phyloP scores from a whole-genome alignment of 2,888 invertebrate species.

The Habrosyne pyritoides region DNA sequence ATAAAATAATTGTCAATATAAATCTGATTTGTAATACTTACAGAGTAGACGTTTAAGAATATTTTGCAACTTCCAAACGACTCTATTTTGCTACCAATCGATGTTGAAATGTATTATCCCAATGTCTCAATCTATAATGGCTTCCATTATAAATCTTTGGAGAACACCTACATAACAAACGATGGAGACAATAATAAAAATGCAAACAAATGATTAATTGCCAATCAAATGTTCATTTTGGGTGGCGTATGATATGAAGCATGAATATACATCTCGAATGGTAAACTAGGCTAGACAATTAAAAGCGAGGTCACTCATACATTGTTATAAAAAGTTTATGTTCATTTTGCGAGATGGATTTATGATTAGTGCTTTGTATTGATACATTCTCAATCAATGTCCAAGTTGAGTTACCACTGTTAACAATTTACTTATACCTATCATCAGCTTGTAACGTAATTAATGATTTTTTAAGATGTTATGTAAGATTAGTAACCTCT shows the following conservation, averaged over 20 bases:
- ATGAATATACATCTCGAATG: neutral
- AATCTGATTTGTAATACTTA: conserved; percentile 14
- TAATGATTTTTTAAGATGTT: too few relatives aligned
- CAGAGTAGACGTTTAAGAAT: conserved; percentile 11
- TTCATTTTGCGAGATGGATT: neutral
- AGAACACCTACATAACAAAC: conserved; percentile 22
- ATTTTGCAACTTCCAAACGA: conserved; percentile 8
- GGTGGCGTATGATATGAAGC: neutral
- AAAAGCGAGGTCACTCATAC: conserved; percentile 28
- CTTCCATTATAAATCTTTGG: conserved; percentile 24
- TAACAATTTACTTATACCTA: neutral
- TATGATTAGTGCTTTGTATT: neutral
- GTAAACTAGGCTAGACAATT: conserved; percentile 34
- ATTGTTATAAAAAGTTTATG: conserved; percentile 17
- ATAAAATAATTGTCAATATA: conserved; percentile 6
- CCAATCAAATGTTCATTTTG: neutral
- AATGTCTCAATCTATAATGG: conserved; percentile 13
- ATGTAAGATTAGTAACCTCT: too few relatives aligned
- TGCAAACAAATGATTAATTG: neutral
- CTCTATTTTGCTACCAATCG: conserved; percentile 3
- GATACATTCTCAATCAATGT: neutral
- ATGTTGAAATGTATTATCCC: conserved; percentile 1
- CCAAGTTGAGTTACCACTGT: neutral
- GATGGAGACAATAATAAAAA: neutral
- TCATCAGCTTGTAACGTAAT: neutral